These are phyloP conservation scores for Scytalopus superciliaris DNA, from an alignment of 2,113 vertebrate genomes.

Conservation along the genomic window DNA sequence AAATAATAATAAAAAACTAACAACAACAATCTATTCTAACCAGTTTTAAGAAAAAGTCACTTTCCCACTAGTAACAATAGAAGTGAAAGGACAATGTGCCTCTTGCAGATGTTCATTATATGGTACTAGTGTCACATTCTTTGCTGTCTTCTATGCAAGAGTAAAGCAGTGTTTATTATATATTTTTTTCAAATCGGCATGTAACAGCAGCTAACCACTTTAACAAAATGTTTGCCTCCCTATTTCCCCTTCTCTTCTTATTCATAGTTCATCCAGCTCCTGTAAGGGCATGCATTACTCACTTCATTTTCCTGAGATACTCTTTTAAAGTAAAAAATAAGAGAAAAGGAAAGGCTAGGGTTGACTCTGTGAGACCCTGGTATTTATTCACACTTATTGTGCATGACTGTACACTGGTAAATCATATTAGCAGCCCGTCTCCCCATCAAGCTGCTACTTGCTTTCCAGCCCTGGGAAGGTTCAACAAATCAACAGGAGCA, in stretches of 20 bases:
- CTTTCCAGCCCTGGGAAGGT: constrained; percentile 86
- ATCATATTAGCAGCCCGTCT: constrained; percentile 87
- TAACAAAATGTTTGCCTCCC: constrained; percentile 65
- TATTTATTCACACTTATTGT: constrained; percentile 88
- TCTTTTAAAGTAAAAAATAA: constrained; percentile 79
- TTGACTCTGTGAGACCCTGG: constrained; percentile 88
- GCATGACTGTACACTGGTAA: constrained; percentile 94
- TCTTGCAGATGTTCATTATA: background rate
- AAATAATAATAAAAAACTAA: background rate
- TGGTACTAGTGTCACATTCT: background rate
- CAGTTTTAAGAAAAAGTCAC: background rate
- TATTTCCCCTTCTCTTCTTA: constrained; percentile 44
- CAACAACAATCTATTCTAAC: background rate
- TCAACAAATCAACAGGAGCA: constrained; percentile 92
- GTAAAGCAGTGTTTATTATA: constrained; percentile 54
- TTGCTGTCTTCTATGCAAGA: background rate
- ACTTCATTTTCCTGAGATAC: constrained; percentile 81
- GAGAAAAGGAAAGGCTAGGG: constrained; percentile 81
- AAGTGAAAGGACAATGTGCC: background rate
- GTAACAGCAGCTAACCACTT: constrained; percentile 67
- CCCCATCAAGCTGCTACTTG: constrained; percentile 88
- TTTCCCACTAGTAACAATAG: background rate
- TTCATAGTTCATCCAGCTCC: constrained; percentile 73
- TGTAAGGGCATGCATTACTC: constrained; percentile 86
- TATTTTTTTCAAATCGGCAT: constrained; percentile 39